These are phyloP conservation scores for Spodoptera frugiperda DNA, from an alignment of 1,140 invertebrate species.

Conservation along the genomic window DNA sequence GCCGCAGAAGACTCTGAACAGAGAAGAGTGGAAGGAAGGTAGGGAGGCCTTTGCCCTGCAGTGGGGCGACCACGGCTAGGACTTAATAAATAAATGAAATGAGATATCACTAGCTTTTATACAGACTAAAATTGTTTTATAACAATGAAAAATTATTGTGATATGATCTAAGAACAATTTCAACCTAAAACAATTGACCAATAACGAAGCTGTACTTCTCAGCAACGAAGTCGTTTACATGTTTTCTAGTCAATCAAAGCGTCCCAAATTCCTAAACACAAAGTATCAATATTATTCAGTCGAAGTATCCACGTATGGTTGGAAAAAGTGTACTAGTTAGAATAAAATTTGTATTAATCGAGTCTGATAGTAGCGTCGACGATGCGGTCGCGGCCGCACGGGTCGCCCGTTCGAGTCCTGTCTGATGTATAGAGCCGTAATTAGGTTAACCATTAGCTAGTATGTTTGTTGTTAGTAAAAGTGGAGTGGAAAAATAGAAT, in stretches of 20 bases:
- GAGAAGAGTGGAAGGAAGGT: no score
- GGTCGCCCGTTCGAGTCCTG: constrained; percentile 52
- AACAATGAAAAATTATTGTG: not conserved
- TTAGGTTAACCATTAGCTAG: not conserved
- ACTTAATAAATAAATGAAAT: no score
- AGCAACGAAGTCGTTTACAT: no score
- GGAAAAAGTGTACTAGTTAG: constrained; percentile 64
- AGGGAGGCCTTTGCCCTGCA: no score
- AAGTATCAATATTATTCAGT: constrained; percentile 62
- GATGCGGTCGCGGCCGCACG: constrained; percentile 66
- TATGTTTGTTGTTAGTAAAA: not conserved
- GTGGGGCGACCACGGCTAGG: no score
- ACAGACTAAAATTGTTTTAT: not conserved
- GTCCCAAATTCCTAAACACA: not conserved
- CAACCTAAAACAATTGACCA: no score
- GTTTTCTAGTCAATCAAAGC: not conserved
- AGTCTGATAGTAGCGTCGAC: constrained; percentile 62
- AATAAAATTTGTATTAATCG: constrained; percentile 75
- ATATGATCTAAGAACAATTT: no score
- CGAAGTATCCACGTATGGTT: constrained; percentile 55
- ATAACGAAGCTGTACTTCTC: no score
- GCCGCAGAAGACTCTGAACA: no score
- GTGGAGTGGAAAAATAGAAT: not conserved
- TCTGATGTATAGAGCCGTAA: constrained; percentile 7
- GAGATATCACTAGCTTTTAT: not conserved